Base-by-base conservation (phyloP, 1,140 invertebrate species). In the Listronotus oregonensis region DNA sequence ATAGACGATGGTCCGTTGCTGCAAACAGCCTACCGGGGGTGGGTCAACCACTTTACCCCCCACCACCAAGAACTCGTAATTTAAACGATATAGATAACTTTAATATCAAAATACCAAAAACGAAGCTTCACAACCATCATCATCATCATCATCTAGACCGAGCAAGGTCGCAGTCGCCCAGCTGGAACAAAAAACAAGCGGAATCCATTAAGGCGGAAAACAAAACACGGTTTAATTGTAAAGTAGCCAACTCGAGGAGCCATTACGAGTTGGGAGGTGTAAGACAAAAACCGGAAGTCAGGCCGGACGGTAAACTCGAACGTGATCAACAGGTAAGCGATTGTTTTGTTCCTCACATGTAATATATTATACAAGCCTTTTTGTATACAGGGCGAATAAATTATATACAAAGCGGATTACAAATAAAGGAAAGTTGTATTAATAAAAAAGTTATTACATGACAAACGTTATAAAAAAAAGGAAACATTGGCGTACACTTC, bases 61-160 rank as follows among this genome's bases (percentile, higher is more conserved):
- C 55, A 40, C 39, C 50, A 12, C 46, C 56, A 15, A 68, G 51
- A 64, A 62, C 61, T n/a, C 68, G 66, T 12, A 71, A 69, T 11
- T 55, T 65, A 61, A 60, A 46, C 37, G 66, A 46, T 39, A 55
- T 73, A 55, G 73, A 74, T 67, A 69, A 67, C 46, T 67, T 61
- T 46, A 73, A 68, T 43, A 75, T 75, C 37, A 75, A 77, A 68
- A 78, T 78, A 62, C 77, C 77, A 39, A 78, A 78, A 52, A 75
- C 73, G 0, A 78, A 73, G 54, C 56, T 78, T 18, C 72, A 66
- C 18, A 51, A 40, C 11, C 43, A 59, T 34, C 27, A 58, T 14
- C 47, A 73, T 34, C 59, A 71, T 31, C 47, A 75, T 42, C 55
- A 71, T 31, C 62, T 68, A 8, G 74, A 77, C 54, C 64, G 75